Conservation (phyloP, 1,140 invertebrate genomes). For the Anagrus nilaparvatae region DNA sequence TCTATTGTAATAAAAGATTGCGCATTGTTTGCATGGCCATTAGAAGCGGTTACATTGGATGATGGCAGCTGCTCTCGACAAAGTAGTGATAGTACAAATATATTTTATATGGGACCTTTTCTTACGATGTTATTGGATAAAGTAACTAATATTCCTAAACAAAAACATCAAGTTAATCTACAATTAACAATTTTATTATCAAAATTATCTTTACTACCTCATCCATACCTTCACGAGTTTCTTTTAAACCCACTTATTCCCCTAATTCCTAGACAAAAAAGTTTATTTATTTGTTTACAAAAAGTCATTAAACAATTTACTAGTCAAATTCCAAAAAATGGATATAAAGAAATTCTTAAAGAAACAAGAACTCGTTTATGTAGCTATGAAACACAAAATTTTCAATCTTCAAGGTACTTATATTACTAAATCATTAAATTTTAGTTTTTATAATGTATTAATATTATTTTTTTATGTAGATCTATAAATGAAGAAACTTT, state of each 20-base stretch:
- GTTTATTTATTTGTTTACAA: conserved; percentile 56
- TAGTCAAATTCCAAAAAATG: conserved; percentile 48
- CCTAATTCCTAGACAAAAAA: conserved; percentile 46
- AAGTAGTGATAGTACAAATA: conserved; percentile 43
- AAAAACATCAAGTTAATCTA: conserved; percentile 70
- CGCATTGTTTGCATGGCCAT: conserved; percentile 45
- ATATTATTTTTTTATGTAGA: conserved; percentile 30
- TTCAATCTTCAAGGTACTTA: neutral
- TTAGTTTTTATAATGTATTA: conserved; percentile 2
- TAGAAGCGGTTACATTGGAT: conserved; percentile 44
- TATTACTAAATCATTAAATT: neutral
- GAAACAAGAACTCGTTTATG: conserved; percentile 51
- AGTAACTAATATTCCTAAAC: conserved; percentile 51
- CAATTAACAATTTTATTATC: conserved; percentile 67
- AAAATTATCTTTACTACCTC: conserved; percentile 61
- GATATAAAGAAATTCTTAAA: conserved; percentile 51
- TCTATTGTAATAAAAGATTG: conserved; percentile 36
- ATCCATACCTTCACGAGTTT: conserved; percentile 71
- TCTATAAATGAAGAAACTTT: conserved; percentile 50
- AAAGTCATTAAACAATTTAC: conserved; percentile 50
- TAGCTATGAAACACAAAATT: conserved; percentile 14
- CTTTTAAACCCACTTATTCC: conserved; percentile 64
- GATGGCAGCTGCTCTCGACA: conserved; percentile 53
- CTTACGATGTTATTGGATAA: conserved; percentile 61
- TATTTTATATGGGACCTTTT: conserved; percentile 67